phyloP scores from a whole-genome alignment of 2,113 vertebrate species.

The Lycaon pictus region DNA sequence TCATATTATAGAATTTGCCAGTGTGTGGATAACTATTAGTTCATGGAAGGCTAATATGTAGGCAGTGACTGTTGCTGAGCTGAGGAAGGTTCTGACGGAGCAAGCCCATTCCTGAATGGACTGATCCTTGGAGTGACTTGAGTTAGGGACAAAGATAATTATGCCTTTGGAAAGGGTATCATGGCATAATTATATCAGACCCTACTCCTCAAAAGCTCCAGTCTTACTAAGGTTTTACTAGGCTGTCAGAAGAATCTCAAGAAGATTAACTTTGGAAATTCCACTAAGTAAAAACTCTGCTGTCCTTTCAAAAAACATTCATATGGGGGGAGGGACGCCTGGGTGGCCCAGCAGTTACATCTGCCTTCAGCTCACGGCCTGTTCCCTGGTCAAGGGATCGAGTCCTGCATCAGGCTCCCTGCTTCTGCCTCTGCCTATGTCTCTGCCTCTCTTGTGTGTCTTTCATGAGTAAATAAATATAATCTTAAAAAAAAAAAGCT shows the following conservation, averaged over 20 bases:
- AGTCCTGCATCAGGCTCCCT: too few species aligned
- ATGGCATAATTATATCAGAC: background rate
- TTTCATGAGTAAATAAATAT: too few species aligned
- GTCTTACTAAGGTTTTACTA: background rate
- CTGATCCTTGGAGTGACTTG: background rate
- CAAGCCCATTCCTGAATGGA: background rate
- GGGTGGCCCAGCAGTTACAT: too few species aligned
- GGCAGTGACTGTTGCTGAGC: background rate
- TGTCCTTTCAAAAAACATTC: slow-evolving; percentile 6
- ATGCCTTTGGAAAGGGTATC: background rate
- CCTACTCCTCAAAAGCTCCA: background rate
- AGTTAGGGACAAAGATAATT: background rate
- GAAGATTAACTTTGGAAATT: slow-evolving; percentile 38
- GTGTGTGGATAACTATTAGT: background rate
- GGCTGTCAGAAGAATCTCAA: background rate
- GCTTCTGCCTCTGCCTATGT: too few species aligned
- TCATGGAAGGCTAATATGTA: background rate
- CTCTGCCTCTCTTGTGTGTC: too few species aligned
- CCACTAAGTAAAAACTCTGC: background rate
- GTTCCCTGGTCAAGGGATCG: too few species aligned
- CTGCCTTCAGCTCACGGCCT: too few species aligned
- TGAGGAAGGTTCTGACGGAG: background rate
- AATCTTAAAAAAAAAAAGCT: background rate
- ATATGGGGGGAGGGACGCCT: too few species aligned
- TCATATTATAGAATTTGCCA: background rate